phyloP scores from a whole-genome alignment of 2,888 invertebrate species.

The Baronia brevicornis region DNA sequence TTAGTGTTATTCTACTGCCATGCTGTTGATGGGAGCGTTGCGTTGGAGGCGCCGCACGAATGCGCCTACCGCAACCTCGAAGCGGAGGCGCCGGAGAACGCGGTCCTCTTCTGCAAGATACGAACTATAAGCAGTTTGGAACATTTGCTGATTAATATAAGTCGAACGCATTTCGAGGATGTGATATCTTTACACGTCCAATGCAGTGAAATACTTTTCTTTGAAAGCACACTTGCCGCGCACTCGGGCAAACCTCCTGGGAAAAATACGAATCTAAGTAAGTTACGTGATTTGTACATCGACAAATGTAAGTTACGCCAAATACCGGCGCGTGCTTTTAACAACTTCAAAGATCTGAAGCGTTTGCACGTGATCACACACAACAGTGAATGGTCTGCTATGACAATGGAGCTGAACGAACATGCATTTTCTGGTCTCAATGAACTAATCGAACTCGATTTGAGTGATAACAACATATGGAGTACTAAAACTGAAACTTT shows the following conservation, averaged over 20 bases:
- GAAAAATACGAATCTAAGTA: conserved; percentile 76
- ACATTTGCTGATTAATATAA: conserved; percentile 80
- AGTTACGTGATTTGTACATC: conserved; percentile 81
- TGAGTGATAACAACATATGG: conserved; percentile 87
- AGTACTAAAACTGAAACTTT: conserved; percentile 82
- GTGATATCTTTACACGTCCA: conserved; percentile 80
- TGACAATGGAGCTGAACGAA: conserved; percentile 83
- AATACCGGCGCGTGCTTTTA: conserved; percentile 81
- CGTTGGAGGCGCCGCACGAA: conserved; percentile 77
- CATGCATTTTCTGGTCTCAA: conserved; percentile 81
- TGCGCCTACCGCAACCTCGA: conserved; percentile 81
- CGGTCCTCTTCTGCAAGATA: conserved; percentile 80
- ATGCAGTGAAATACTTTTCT: conserved; percentile 84
- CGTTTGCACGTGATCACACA: conserved; percentile 82
- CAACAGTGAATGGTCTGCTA: conserved; percentile 87
- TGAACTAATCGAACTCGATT: conserved; percentile 80
- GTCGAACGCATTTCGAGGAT: conserved; percentile 79
- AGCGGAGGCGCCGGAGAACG: conserved; percentile 71
- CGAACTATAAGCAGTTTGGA: conserved; percentile 83
- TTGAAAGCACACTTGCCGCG: conserved; percentile 80
- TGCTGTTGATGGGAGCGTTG: conserved; percentile 53
- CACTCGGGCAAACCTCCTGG: conserved; percentile 52
- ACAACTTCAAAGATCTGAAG: conserved; percentile 79
- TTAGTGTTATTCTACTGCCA: conserved; percentile 69
- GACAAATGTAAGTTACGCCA: conserved; percentile 86